A percentile compares a stretch with the other conserved stretches of the same genome.
phyloP scores from a whole-genome alignment of 2,888 invertebrate genomes.

The Steromphala cineraria region DNA sequence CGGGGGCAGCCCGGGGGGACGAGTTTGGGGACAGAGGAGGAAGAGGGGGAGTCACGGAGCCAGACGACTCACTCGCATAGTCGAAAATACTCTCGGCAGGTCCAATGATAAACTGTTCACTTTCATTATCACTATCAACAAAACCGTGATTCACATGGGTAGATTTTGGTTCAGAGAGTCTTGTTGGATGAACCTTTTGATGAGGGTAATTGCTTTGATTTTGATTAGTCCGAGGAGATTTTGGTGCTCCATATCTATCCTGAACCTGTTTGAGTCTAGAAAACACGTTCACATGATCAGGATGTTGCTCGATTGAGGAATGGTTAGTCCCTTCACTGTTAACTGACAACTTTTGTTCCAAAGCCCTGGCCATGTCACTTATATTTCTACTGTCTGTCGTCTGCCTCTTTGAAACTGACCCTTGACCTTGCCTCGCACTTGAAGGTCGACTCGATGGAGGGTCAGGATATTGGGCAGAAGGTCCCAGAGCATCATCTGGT shows the following conservation, averaged over 20 bases:
- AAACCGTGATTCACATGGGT: constrained; percentile 18
- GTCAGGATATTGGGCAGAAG: constrained; percentile 59
- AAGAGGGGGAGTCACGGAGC: constrained; percentile 63
- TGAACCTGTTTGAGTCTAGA: background rate
- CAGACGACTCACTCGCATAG: constrained; percentile 52
- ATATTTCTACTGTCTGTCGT: background rate
- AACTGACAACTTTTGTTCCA: background rate
- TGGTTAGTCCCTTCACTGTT: background rate
- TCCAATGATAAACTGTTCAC: constrained; percentile 30
- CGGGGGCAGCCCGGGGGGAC: constrained; percentile 49
- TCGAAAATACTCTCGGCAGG: constrained; percentile 59
- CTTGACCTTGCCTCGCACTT: constrained; percentile 20
- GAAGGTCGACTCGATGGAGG: constrained; percentile 41
- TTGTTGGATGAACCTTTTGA: background rate
- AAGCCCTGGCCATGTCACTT: background rate
- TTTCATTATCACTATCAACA: constrained; percentile 37
- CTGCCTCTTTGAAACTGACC: background rate
- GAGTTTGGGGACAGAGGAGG: constrained; percentile 61
- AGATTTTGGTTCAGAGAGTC: background rate
- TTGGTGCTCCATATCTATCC: background rate
- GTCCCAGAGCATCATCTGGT: constrained; percentile 44
- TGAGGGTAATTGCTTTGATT: constrained; percentile 9
- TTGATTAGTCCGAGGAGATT: background rate
- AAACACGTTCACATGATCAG: background rate
- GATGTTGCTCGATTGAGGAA: background rate